phyloP scores from a whole-genome alignment of 2,888 invertebrate genomes.

The Ceraclea dissimilis region DNA sequence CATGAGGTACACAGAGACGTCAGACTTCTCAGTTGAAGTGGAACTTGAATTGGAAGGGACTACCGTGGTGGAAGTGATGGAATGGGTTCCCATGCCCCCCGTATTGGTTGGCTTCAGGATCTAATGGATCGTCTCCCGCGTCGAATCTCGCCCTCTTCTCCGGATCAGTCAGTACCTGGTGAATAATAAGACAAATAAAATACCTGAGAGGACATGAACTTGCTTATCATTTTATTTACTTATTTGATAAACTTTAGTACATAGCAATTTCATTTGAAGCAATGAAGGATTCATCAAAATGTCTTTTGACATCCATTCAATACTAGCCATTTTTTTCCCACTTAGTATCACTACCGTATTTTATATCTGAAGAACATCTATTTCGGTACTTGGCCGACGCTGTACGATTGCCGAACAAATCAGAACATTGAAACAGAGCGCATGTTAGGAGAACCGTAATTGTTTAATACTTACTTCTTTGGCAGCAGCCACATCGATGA shows the following conservation, averaged over 20 bases:
- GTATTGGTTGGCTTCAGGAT: slow-evolving; percentile 73
- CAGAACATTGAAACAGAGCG: no score
- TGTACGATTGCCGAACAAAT: no score
- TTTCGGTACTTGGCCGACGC: no score
- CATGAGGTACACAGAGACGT: no score
- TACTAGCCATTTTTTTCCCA: no score
- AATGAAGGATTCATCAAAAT: no score
- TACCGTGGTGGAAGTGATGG: slow-evolving; percentile 75
- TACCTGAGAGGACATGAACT: slow-evolving; percentile 7
- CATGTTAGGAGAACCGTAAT: no score
- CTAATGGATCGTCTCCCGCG: slow-evolving; percentile 91
- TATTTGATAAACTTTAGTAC: not conserved
- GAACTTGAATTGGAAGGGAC: slow-evolving; percentile 95
- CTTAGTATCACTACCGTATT: no score
- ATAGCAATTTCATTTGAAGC: no score
- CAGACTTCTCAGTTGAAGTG: slow-evolving; percentile 69
- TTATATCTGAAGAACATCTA: no score
- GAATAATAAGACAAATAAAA: no score
- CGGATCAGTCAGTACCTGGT: slow-evolving; percentile 65
- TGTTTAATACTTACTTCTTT: slow-evolving; percentile 78
- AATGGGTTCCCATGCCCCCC: slow-evolving; percentile 62
- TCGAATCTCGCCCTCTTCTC: slow-evolving; percentile 95
- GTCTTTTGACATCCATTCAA: not conserved
- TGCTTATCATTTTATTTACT: not conserved
- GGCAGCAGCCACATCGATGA: slow-evolving; percentile 97